Conservation (phyloP, 2,888 invertebrate species). For the Sylvicola cinctus region DNA sequence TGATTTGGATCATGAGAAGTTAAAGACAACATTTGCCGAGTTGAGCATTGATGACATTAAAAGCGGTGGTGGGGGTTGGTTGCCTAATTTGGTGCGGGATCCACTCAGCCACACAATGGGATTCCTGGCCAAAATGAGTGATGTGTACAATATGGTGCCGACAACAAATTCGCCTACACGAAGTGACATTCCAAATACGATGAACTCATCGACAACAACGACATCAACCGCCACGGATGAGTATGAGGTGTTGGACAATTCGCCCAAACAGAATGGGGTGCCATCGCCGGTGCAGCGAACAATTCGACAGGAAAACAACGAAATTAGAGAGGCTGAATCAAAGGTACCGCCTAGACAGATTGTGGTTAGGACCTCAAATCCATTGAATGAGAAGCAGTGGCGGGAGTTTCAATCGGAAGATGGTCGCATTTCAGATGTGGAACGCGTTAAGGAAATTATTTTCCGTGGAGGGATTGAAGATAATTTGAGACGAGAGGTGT, state of each 20-base stretch:
- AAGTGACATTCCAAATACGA: too few relatives aligned
- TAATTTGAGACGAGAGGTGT: constrained; percentile 59
- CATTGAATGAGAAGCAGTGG: constrained; percentile 66
- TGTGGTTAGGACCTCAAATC: constrained; percentile 29
- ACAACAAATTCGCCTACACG: too few relatives aligned
- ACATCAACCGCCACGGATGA: constrained; percentile 12
- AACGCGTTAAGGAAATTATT: constrained; percentile 62
- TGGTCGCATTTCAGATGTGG: constrained; percentile 59
- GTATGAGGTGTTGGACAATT: constrained; percentile 28
- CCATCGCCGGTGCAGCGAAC: too few relatives aligned
- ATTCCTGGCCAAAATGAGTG: constrained; percentile 11
- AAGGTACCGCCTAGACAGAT: constrained; percentile 5
- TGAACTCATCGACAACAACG: constrained; percentile 13
- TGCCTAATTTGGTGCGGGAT: constrained; percentile 16
- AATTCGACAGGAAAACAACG: too few relatives aligned
- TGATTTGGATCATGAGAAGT: constrained; percentile 33
- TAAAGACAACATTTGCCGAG: constrained; percentile 73
- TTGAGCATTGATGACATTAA: constrained; percentile 41
- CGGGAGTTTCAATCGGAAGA: constrained; percentile 54
- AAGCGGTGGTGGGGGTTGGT: constrained; percentile 19
- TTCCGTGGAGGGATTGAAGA: constrained; percentile 78
- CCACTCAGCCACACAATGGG: constrained; percentile 14
- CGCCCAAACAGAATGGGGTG: constrained; percentile 14
- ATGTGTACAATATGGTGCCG: constrained; percentile 1
- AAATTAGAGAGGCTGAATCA: not conserved